These are phyloP conservation scores for Dryococelus australis DNA, from an alignment of 2,888 invertebrate species.

Conservation along the genomic window DNA sequence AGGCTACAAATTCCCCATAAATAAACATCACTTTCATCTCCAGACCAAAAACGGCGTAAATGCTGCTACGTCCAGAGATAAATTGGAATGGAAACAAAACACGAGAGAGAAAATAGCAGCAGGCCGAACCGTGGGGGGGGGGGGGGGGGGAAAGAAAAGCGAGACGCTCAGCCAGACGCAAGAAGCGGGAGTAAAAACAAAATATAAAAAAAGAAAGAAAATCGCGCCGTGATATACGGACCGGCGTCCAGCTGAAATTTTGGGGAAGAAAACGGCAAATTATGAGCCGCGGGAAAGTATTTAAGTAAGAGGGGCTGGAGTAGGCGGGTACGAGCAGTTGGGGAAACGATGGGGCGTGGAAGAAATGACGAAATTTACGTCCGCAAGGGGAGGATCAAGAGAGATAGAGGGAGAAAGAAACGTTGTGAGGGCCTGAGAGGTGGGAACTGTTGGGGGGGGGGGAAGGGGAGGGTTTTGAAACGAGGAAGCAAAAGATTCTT, in stretches of 20 bases:
- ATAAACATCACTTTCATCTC: background rate
- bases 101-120: background rate
- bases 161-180: background rate
- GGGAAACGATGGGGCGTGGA: background rate
- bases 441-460: too few species aligned
- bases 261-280: conserved; percentile 16
- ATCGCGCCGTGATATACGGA: background rate
- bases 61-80: background rate
- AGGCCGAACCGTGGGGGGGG: too few species aligned
- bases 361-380: conserved; percentile 11
- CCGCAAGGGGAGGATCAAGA: background rate
- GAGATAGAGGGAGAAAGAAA: background rate
- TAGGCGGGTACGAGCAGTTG: background rate
- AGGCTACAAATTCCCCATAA: background rate
- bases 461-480: background rate
- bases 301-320: background rate
- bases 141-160: background rate
- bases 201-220: background rate
- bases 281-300: background rate
- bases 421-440: background rate
- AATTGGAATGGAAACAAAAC: background rate
- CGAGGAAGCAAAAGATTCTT: too few species aligned
- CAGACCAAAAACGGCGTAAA: background rate
- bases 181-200: background rate
- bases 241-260: background rate